Evolutionary conservation across 1,140 invertebrate genomes (phyloP), one percentile per base, ranked within the genome.

Genomic region (Pogonus chalceus): DNA sequence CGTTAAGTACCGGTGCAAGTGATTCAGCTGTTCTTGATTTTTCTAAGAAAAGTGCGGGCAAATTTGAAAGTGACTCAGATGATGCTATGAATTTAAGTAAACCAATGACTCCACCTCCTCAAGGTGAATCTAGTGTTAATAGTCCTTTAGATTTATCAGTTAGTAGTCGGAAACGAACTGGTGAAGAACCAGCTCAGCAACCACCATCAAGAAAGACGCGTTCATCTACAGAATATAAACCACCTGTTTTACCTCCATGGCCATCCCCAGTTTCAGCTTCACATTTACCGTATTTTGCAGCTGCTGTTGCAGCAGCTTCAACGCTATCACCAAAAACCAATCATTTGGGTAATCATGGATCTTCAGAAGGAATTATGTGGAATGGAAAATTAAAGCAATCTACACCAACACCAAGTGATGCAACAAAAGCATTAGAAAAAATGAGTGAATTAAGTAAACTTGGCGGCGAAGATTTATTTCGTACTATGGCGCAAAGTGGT

Each of bases 361-460:
- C 68, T 2, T 67, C 68, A 46, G 68, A 74, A 52, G 68, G 72
- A 53, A 74, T 76, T 35, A 76, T 88, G 22, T 90, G 87, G 88
- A 89, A 90, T 65, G 87, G 87, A 24, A 89, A 88, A 70, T 72
- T 82, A 57, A 88, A 89, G 63, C 76, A 85, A 56, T 74, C 76
- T 1, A 68, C 69, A 26, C 76, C 79, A 1, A 79, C 80, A 39
- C 84, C 81, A 12, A 86, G 77, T 65, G 88, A 88, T 68, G 88
- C 88, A 0, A 87, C 84, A 10, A 90, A 91, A 67, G 90, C 90
- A 21, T 67, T 93, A 37, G 90, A 93, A 66, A 91, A 92, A 66
- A 92, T 94, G 90, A 90, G 86, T 60, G 90, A 93, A 63, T 72
- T 93, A 53, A 92, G 88, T 59, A 84, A 89, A 62, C 71, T 90